Percentiles rank a stretch among this genome's conserved stretches.
phyloP scores from a whole-genome alignment of 2,888 invertebrate genomes.

The Sepiola atlantica region DNA sequence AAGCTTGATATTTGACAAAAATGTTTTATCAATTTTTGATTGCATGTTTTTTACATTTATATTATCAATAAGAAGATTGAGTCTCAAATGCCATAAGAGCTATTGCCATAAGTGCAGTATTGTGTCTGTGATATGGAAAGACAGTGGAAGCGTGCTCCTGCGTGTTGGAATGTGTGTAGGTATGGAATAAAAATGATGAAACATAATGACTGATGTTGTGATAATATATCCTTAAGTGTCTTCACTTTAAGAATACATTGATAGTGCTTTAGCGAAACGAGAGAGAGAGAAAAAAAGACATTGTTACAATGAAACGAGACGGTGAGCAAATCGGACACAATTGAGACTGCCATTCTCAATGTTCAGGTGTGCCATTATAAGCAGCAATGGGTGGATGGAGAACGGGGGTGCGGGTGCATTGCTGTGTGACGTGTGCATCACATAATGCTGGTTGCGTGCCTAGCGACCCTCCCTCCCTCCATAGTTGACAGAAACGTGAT shows the following conservation, averaged over 20 bases:
- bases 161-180: background rate
- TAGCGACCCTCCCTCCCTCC: background rate
- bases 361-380: slow-evolving; percentile 12
- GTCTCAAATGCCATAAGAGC: background rate
- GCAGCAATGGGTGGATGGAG: slow-evolving; percentile 12
- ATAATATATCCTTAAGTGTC: slow-evolving; percentile 21
- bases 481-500: background rate
- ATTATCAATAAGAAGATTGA: background rate
- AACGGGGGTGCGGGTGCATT: slow-evolving; percentile 15
- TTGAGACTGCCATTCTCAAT: slow-evolving; percentile 12
- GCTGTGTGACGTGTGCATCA: slow-evolving; percentile 5
- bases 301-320: background rate
- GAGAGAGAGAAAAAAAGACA: background rate
- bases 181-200: background rate
- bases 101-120: slow-evolving; percentile 8
- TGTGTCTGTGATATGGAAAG: background rate
- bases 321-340: slow-evolving; percentile 21
- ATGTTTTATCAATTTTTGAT: background rate
- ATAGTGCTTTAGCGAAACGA: background rate
- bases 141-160: background rate
- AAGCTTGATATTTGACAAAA: slow-evolving; percentile 6
- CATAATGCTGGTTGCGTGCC: slow-evolving; percentile 10
- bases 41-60: background rate
- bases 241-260: background rate
- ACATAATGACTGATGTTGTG: background rate